These are phyloP conservation scores for Cercopithecus mitis DNA, from an alignment of 2,797 vertebrate species.

Conservation along the genomic window DNA sequence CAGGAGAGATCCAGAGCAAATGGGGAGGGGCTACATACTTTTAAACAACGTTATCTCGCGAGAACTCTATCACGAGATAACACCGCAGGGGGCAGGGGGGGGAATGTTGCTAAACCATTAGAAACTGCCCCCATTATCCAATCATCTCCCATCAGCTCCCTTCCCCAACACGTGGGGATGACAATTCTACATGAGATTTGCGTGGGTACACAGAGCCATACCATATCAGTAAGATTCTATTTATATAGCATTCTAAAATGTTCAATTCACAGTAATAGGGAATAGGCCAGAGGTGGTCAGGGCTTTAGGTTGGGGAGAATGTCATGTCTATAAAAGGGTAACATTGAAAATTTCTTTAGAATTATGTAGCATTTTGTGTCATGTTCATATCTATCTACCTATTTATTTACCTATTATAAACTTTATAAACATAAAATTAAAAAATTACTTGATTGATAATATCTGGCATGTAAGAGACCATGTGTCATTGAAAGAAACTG, in stretches of 20 bases:
- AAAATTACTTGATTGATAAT: not conserved
- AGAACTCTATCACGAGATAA: too few species aligned
- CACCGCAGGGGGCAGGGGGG: fast-evolving
- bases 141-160: too few species aligned
- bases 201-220: too few species aligned
- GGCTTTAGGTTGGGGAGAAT: not conserved
- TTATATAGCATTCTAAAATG: not conserved
- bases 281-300: not conserved
- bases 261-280: not conserved
- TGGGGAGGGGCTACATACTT: too few species aligned
- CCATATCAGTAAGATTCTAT: not conserved
- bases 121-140: too few species aligned
- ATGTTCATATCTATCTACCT: not conserved
- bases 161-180: too few species aligned
- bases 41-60: too few species aligned
- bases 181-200: too few species aligned
- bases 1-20: too few species aligned
- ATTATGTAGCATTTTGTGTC: not conserved
- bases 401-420: not conserved
- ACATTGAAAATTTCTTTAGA: not conserved
- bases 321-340: not conserved
- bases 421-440: not conserved
- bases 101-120: too few species aligned
- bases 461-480: not conserved
- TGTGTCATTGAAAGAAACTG: not conserved